Conservation (phyloP, 2,113 vertebrate species). For the Trochalopteron elliotii region DNA sequence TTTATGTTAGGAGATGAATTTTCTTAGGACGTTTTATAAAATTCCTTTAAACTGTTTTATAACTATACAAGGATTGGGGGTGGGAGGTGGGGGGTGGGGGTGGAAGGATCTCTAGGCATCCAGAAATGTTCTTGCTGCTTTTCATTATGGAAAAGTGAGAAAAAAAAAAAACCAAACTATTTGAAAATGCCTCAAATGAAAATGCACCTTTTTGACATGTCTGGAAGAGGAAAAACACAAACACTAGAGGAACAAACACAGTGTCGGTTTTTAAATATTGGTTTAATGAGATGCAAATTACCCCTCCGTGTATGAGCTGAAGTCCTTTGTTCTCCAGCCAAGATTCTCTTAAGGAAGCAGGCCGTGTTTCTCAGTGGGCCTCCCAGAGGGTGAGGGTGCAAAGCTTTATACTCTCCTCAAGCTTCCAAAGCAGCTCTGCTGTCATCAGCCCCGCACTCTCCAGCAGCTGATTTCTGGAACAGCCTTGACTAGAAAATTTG, state of each 20-base stretch:
- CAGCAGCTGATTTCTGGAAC: neutral
- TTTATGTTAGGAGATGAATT: neutral
- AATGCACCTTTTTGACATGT: neutral
- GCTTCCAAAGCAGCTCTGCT: neutral
- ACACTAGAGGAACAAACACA: neutral
- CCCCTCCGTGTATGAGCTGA: neutral
- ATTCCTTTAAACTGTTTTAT: neutral
- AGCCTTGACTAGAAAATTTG: neutral
- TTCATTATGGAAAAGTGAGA: neutral
- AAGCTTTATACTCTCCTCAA: neutral
- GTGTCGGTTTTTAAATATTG: neutral
- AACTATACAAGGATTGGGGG: neutral
- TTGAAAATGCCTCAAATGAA: neutral
- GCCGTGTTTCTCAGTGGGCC: neutral
- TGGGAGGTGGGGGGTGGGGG: rapidly evolving
- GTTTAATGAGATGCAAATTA: constrained; percentile 48
- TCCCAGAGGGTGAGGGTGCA: neutral
- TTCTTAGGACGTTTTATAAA: neutral
- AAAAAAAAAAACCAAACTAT: neutral
- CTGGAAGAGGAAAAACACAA: neutral
- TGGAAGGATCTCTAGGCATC: neutral
- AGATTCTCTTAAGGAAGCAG: constrained; percentile 17
- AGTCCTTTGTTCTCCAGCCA: constrained; percentile 31
- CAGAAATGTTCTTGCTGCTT: neutral
- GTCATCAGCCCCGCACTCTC: neutral